Conservation (phyloP, 1,140 invertebrate genomes). For the Pogonomyrmex barbatus region DNA sequence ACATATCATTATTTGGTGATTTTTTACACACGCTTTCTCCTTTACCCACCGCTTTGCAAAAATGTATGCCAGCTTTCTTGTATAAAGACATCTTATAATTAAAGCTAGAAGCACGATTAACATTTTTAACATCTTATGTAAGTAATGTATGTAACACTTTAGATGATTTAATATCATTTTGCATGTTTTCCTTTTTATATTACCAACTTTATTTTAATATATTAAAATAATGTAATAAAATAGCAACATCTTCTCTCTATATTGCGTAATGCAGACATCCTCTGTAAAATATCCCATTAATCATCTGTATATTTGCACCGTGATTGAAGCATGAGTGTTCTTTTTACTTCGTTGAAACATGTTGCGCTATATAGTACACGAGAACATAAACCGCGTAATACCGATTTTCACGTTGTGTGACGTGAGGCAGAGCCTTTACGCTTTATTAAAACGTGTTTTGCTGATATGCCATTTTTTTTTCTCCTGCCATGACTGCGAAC, state of each 20-base stretch:
- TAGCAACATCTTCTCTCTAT: neutral
- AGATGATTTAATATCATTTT: neutral
- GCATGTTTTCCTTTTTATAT: conserved; percentile 18
- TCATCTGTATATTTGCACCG: neutral
- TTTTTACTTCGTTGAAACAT: conserved; percentile 26
- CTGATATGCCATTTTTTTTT: neutral
- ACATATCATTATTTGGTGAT: conserved; percentile 59
- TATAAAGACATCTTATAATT: neutral
- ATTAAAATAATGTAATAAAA: neutral
- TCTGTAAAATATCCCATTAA: conserved; percentile 26
- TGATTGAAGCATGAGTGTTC: conserved; percentile 26
- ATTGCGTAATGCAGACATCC: neutral
- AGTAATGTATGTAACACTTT: too few relatives aligned
- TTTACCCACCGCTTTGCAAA: conserved; percentile 29
- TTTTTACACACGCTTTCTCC: conserved; percentile 51
- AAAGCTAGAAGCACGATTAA: neutral
- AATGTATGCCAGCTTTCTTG: conserved; percentile 20
- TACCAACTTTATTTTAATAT: neutral
- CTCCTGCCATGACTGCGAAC: neutral
- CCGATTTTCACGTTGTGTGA: conserved; percentile 29
- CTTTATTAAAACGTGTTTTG: neutral
- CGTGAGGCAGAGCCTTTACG: neutral
- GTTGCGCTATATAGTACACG: conserved; percentile 29
- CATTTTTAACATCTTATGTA: conserved; percentile 2
- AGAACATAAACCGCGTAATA: conserved; percentile 24